Base-by-base conservation (phyloP, 2,888 invertebrate genomes). In the Hypolimnas misippus region DNA sequence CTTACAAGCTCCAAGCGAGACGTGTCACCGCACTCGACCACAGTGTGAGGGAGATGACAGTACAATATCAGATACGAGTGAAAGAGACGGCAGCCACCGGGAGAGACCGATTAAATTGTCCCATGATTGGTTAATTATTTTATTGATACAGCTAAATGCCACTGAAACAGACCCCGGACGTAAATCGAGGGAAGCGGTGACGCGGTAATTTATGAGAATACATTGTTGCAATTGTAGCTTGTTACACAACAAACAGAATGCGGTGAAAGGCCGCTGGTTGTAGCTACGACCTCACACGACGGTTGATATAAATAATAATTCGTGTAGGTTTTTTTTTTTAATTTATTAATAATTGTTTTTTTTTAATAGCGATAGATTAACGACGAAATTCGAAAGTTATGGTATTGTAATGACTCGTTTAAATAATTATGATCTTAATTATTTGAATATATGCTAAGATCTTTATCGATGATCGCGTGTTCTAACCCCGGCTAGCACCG, bases 41-140 rank as follows among this genome's bases (percentile, higher is more conserved):
- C 44, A 19, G 33, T 17, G 17, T 21, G 68, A 68, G 81, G 76
- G 86, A 82, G 65, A 66, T 65, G 55, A 57, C 60, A 70, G 76
- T 68, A 50, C 35, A 8, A 5, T 1, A n/a, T 5, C 4, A 0
- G 0, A 2, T 16, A 21, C 5, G 76, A 53, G 19, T 7, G 70
- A 68, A 79, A 75, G 84, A 83, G 67, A 67, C 12, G 65, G 67
- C 70, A 10, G 54, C 76, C 65, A 68, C n/a, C 76, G 79, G 79
- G 81, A 83, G 86, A 84, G 84, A 81, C 83, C 76, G 73, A 84
- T 85, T 84, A 86, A 90, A 89, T 90, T 89, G 89, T 79, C 77
- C 64, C 83, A 87, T 87, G 89, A 91, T 91, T 91, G 91, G 91
- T 87, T 90, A 91, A 91, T 91, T 90, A 87, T 89, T 89, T 87